Percentiles rank a stretch among this genome's conserved stretches.
These are phyloP conservation scores for Stenolophus ochropezus DNA, from an alignment of 2,888 invertebrate species.

Conservation along the genomic window DNA sequence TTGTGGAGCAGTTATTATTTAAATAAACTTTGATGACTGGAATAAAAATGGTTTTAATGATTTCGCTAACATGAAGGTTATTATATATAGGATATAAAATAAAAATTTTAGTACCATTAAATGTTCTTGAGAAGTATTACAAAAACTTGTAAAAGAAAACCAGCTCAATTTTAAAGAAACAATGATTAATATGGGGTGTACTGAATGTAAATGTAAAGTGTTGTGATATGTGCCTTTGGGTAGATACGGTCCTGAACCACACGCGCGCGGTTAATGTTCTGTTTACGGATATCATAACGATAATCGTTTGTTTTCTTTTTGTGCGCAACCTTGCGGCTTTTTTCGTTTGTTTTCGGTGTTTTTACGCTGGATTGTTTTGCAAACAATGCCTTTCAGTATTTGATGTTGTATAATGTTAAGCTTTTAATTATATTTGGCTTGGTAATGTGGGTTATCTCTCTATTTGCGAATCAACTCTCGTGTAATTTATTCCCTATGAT, in stretches of 20 bases:
- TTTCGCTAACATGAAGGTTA: too few species aligned
- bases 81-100: too few species aligned
- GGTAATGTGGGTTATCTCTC: conserved; percentile 11
- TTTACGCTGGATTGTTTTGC: conserved; percentile 27
- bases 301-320: conserved; percentile 48
- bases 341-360: conserved; percentile 27
- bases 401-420: conserved; percentile 28
- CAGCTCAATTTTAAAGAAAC: too few species aligned
- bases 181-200: not conserved
- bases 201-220: not conserved
- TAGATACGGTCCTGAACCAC: not conserved
- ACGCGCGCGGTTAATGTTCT: conserved; percentile 43
- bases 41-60: too few species aligned
- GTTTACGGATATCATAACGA: conserved; percentile 50
- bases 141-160: too few species aligned
- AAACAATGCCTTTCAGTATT: conserved; percentile 21
- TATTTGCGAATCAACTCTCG: not conserved
- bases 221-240: not conserved
- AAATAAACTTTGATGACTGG: too few species aligned
- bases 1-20: too few species aligned
- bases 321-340: conserved; percentile 21
- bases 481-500: not conserved
- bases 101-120: too few species aligned
- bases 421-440: conserved; percentile 29
- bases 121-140: too few species aligned